A percentile compares a stretch with the other conserved stretches of the same genome.
Conservation (phyloP, 1,140 invertebrate genomes). For the Sitobion miscanthi region DNA sequence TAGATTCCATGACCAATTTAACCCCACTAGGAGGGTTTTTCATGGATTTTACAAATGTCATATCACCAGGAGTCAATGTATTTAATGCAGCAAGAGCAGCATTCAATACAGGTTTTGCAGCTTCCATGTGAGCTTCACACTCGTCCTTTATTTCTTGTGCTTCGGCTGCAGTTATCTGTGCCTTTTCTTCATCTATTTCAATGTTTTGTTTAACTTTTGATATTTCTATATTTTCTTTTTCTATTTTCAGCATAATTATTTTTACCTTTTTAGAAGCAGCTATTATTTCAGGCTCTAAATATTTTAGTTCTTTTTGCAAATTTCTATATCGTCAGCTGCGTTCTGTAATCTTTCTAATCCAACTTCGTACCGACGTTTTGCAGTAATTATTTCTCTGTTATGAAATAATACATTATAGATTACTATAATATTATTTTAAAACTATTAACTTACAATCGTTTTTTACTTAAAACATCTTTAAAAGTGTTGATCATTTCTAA, state of each 20-base stretch:
- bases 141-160: conserved; percentile 97
- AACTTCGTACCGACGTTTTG: conserved; percentile 79
- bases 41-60: conserved; percentile 95
- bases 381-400: conserved; percentile 74
- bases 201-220: conserved; percentile 22
- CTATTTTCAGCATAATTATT: conserved; percentile 78
- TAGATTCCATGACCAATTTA: conserved; percentile 91
- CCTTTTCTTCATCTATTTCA: conserved; percentile 61
- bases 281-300: conserved; percentile 86
- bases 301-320: conserved; percentile 86
- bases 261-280: conserved; percentile 84
- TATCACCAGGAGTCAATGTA: conserved; percentile 91
- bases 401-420: not conserved
- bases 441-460: conserved; percentile 71
- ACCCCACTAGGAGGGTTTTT: conserved; percentile 95
- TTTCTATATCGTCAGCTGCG: conserved; percentile 84
- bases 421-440: not conserved
- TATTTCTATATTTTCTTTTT: conserved; percentile 79
- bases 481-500: conserved; percentile 91
- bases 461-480: conserved; percentile 79
- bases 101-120: conserved; percentile 93
- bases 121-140: conserved; percentile 94
- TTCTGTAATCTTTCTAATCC: conserved; percentile 93
- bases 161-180: conserved; percentile 94
- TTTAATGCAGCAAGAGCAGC: conserved; percentile 88